phyloP scores from a whole-genome alignment of 2,888 invertebrate genomes.

The Myopa tessellatipennis region DNA sequence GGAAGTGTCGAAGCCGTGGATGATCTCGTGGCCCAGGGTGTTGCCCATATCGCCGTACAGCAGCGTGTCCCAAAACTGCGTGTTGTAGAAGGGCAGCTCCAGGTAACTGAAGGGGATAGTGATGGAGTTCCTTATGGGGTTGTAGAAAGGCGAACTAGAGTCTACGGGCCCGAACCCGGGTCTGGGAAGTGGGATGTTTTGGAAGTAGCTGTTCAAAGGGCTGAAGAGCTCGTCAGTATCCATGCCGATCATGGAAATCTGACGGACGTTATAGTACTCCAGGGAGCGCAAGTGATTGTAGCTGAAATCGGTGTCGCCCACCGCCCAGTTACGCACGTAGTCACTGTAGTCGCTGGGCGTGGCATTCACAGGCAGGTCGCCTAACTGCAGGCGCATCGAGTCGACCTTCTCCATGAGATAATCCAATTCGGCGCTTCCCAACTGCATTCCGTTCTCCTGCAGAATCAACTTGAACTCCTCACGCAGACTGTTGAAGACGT shows the following conservation, averaged over 20 bases:
- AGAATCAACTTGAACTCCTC: conserved; percentile 51
- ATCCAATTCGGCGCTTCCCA: conserved; percentile 47
- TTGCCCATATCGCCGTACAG: conserved; percentile 60
- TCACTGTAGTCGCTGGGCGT: conserved; percentile 51
- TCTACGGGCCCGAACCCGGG: conserved; percentile 57
- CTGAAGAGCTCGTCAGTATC: background rate
- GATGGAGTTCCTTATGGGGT: conserved; percentile 54
- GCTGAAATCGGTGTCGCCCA: conserved; percentile 53
- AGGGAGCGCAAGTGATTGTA: conserved; percentile 57
- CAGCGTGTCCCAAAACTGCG: conserved; percentile 58
- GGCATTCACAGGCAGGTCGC: conserved; percentile 57
- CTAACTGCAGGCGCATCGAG: conserved; percentile 55
- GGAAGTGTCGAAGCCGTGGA: conserved; percentile 58
- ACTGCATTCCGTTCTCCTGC: conserved; percentile 50
- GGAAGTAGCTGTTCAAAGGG: conserved; percentile 56
- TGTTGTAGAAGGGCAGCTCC: conserved; percentile 56
- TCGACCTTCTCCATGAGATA: conserved; percentile 52
- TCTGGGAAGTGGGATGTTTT: conserved; percentile 45
- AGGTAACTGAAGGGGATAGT: conserved; percentile 59
- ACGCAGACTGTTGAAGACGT: conserved; percentile 55
- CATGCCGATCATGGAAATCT: conserved; percentile 24
- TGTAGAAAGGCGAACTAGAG: conserved; percentile 57
- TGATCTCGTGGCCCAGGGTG: conserved; percentile 60
- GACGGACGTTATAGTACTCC: conserved; percentile 49
- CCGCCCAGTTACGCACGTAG: conserved; percentile 46